These are phyloP conservation scores for Cygnus buccinator DNA, from an alignment of 2,113 vertebrate genomes.

Conservation along the genomic window DNA sequence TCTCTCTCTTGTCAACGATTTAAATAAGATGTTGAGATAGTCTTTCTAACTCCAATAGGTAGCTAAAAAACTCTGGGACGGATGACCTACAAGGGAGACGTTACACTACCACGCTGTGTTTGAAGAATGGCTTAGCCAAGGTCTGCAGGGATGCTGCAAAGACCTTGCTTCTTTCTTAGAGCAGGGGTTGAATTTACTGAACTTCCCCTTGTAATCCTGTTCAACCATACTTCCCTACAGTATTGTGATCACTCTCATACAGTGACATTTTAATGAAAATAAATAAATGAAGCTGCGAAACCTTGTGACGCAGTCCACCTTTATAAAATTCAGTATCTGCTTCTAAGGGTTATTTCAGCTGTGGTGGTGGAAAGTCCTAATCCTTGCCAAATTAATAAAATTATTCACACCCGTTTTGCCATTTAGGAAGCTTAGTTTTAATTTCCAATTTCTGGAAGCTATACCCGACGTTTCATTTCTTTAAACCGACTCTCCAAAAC, in stretches of 20 bases:
- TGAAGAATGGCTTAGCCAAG: background rate
- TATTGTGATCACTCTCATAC: background rate
- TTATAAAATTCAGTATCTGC: background rate
- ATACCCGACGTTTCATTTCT: background rate
- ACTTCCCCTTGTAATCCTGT: background rate
- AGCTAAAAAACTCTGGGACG: background rate
- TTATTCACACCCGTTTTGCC: background rate
- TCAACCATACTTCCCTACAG: background rate
- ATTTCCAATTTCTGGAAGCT: background rate
- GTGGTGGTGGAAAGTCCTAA: background rate
- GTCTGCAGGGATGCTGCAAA: background rate
- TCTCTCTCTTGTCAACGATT: background rate
- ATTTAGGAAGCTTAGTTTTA: background rate
- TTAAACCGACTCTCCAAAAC: background rate
- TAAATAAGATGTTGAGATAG: background rate
- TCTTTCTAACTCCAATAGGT: background rate
- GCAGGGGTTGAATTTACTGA: background rate
- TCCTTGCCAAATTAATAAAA: background rate
- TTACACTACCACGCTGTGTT: background rate
- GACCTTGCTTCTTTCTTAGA: background rate
- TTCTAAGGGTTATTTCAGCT: conserved; percentile 7
- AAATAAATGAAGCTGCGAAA: background rate
- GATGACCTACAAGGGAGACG: background rate
- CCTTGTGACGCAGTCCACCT: background rate
- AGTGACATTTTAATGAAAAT: background rate